These are phyloP conservation scores for Clupea harengus DNA, from an alignment of 2,113 vertebrate species.

Conservation along the genomic window DNA sequence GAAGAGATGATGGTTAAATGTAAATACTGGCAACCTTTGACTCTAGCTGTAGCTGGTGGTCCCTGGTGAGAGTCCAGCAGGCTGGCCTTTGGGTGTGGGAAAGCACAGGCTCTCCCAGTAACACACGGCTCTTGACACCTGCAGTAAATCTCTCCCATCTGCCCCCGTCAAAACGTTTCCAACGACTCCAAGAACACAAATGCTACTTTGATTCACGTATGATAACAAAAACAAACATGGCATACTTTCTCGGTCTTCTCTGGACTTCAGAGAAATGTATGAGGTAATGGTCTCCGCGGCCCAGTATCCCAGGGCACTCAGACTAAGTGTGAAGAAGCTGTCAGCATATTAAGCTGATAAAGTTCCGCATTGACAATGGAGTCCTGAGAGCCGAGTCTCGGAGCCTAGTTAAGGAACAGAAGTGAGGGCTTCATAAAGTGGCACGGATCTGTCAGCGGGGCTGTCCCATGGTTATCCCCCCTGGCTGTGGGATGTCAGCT, in stretches of 20 bases:
- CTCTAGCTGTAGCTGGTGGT: conserved; percentile 59
- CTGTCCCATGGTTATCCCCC: conserved; percentile 42
- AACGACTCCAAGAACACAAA: conserved; percentile 1
- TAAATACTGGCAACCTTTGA: conserved; percentile 69
- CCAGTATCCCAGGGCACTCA: conserved; percentile 27
- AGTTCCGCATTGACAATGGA: conserved; percentile 44
- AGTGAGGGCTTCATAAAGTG: conserved; percentile 56
- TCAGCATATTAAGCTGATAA: conserved; percentile 63
- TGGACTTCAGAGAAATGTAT: conserved; percentile 15
- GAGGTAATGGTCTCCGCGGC: conserved; percentile 36
- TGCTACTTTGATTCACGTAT: background rate
- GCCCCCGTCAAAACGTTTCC: conserved; percentile 4
- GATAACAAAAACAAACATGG: background rate
- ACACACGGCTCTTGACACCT: background rate
- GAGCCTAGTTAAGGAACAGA: conserved; percentile 39
- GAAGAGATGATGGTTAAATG: conserved; percentile 61
- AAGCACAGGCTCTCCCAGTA: conserved; percentile 25
- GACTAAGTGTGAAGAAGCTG: conserved; percentile 51
- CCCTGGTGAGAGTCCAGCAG: conserved; percentile 42
- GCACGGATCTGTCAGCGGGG: conserved; percentile 62
- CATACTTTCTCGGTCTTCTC: conserved; percentile 17
- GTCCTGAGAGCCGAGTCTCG: conserved; percentile 33
- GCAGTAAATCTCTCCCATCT: conserved; percentile 10
- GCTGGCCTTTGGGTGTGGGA: conserved; percentile 53
- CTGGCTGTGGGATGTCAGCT: conserved; percentile 18